These are phyloP conservation scores for Cybosia mesomella DNA, from an alignment of 2,888 invertebrate species.

Conservation along the genomic window DNA sequence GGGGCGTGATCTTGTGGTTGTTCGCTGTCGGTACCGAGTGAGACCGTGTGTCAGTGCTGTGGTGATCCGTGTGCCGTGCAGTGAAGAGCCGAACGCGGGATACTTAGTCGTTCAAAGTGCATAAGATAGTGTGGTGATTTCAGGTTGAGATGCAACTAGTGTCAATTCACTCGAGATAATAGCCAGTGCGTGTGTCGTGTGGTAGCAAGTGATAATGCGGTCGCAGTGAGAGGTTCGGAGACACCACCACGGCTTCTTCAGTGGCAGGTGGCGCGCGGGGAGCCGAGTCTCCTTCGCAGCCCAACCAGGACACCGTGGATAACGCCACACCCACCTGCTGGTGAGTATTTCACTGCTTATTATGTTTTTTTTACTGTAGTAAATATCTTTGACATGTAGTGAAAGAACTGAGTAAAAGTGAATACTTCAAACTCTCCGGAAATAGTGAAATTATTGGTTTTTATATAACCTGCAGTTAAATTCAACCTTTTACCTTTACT, in stretches of 20 bases:
- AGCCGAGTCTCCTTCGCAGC: conserved; percentile 86
- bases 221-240: conserved; percentile 83
- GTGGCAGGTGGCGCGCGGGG: conserved; percentile 86
- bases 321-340: conserved; percentile 85
- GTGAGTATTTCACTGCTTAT: conserved; percentile 62
- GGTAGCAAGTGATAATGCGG: conserved; percentile 86
- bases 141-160: conserved; percentile 83
- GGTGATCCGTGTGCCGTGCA: conserved; percentile 40
- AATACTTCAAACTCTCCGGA: background rate
- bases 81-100: conserved; percentile 45
- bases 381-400: background rate
- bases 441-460: background rate
- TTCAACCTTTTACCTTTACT: background rate
- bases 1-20: conserved; percentile 75
- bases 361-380: background rate
- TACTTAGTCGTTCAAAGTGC: conserved; percentile 30
- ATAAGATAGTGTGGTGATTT: conserved; percentile 68
- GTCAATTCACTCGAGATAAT: conserved; percentile 85
- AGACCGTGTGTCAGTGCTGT: conserved; percentile 51
- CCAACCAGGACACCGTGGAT: conserved; percentile 85
- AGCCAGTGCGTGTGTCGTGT: conserved; percentile 84
- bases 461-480: background rate
- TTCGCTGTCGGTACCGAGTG: conserved; percentile 47
- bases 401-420: background rate
- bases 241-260: conserved; percentile 85